Conservation (phyloP, 2,113 vertebrate genomes). For the Zingel zingel region DNA sequence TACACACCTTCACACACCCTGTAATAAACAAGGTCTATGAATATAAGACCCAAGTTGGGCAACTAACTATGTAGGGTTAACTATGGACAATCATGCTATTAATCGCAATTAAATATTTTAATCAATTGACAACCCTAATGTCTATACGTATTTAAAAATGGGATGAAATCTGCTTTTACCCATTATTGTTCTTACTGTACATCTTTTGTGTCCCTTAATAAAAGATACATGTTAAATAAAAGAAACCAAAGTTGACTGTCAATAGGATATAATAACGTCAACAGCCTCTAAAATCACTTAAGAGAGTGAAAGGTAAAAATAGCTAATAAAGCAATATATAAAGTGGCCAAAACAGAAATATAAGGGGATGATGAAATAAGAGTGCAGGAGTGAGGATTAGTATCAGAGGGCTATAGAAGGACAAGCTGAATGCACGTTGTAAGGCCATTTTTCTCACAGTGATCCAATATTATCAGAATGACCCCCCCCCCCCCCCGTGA, state of each 20-base stretch:
- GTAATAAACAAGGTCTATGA: neutral
- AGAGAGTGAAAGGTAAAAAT: neutral
- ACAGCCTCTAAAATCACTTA: neutral
- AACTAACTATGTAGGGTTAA: too few relatives aligned
- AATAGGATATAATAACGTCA: neutral
- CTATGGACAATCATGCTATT: too few relatives aligned
- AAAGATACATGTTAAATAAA: too few relatives aligned
- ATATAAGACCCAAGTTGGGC: neutral
- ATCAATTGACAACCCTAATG: too few relatives aligned
- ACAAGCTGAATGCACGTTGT: slow-evolving; percentile 16
- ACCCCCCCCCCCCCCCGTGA: slow-evolving; percentile 7
- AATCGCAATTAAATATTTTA: too few relatives aligned
- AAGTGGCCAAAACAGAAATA: neutral
- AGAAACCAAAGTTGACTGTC: neutral
- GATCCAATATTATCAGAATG: slow-evolving; percentile 64
- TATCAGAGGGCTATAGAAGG: neutral
- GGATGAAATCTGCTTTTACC: too few relatives aligned
- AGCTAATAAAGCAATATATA: neutral
- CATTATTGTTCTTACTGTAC: too few relatives aligned
- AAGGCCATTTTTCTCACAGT: slow-evolving; percentile 58
- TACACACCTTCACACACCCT: too few relatives aligned
- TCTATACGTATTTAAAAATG: too few relatives aligned
- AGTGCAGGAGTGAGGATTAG: neutral
- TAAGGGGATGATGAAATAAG: slow-evolving; percentile 8
- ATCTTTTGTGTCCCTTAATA: too few relatives aligned